Evolutionary conservation across 1,140 invertebrate genomes (phyloP), one percentile per base, ranked within the genome.

Genomic region (Meloidogyne hapla): DNA sequence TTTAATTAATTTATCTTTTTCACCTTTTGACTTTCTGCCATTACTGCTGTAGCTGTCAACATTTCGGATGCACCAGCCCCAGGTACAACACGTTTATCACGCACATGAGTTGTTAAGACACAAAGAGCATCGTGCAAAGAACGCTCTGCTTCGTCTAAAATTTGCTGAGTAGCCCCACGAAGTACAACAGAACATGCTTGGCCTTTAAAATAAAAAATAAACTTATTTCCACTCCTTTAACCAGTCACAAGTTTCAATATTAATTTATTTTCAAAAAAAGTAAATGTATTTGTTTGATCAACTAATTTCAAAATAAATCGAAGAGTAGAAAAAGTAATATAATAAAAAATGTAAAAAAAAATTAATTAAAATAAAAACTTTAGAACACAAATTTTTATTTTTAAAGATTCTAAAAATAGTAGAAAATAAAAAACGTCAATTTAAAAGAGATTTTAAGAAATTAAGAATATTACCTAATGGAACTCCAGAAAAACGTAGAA

Each of bases 121-220:
- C 97, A 99, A 0, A 99, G 90, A 2, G 96, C 97, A 88, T 99
- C 97, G 85, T 99, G 97, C 6, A 99, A 88, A 1, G 96, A 98
- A 63, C 97, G 91, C 82, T 99, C 96, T 1, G 97, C 96, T 89
- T 99, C 97, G 84, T 98, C 96, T 13, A 99, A 91, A 84, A 99
- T 98, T 89, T 99, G 97, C 87, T 98, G 93, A 4, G 97, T 99
- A n/a, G 97, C 95, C 71, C 96, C 97, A 75, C 97, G 92, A 71
- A 99, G 92, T 0, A 99, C 92, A 80, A 99, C 91, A 0, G 95
- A 96, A 88, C 97, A 99, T 9, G 97, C 97, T 88, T 98, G 94
- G 28, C 96, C 96, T 96, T 87, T 73, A 83, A 38, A 98, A 95
- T 95, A 87, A 88, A 69, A 10, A 83, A 38, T 25, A 75, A 77